phyloP scores from a whole-genome alignment of 2,888 invertebrate species.

The Brachynemurus nebulosus region DNA sequence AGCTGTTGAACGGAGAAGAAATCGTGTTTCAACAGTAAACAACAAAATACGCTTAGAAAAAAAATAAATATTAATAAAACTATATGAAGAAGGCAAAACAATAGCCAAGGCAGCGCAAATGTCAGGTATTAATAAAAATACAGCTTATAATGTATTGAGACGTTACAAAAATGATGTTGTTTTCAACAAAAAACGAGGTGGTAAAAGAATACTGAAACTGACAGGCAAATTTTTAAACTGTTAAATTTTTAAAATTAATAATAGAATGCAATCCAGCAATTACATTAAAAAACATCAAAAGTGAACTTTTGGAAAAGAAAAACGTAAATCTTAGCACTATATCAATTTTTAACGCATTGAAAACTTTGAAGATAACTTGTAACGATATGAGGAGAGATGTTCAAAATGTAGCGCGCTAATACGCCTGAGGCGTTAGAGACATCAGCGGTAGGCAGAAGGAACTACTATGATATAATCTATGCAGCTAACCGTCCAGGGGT shows the following conservation, averaged over 20 bases:
- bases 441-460: too few relatives aligned
- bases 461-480: too few relatives aligned
- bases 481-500: too few relatives aligned
- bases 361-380: not conserved
- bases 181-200: not conserved
- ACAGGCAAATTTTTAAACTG: not conserved
- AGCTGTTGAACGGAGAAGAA: too few relatives aligned
- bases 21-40: too few relatives aligned
- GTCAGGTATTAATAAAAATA: not conserved
- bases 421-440: too few relatives aligned
- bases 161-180: not conserved
- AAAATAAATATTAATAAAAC: not conserved
- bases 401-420: too few relatives aligned
- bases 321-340: not conserved
- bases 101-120: not conserved
- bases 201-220: not conserved
- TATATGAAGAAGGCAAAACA: not conserved
- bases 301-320: not conserved
- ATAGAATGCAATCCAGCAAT: not conserved
- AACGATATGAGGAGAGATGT: too few relatives aligned
- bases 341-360: not conserved
- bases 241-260: not conserved
- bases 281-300: not conserved
- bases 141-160: not conserved
- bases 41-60: too few relatives aligned